Base-by-base conservation (phyloP, 2,888 invertebrate species). In the Heliconius ismenius region DNA sequence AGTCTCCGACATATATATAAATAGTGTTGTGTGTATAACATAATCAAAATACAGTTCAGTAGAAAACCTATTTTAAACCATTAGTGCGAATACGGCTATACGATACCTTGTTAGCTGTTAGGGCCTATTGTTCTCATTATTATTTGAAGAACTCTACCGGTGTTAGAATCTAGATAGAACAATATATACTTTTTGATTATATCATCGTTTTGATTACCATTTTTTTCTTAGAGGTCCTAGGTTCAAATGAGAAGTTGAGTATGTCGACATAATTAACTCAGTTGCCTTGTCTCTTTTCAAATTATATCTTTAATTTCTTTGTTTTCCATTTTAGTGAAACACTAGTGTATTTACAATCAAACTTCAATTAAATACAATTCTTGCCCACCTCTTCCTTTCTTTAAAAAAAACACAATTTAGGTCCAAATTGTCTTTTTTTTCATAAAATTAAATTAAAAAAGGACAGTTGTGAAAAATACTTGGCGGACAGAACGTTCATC, bases 1-100 rank as follows among this genome's bases (percentile, higher is more conserved):
- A n/a, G n/a, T n/a, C n/a, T n/a, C 39, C 18, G 21, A 21, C 6
- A 49, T 18, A 49, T 49, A 7, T 49, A 49, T 49, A 49, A 49
- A 58, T n/a, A 21, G n/a, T 24, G 21, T 58, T 58, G 58, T 10
- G 10, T n/a, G 43, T 21, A 68, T 69, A 26, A 24, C 43, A 32
- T 32, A 32, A 63, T 49, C 32, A 43, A 6, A 28, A 32, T 43
- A 49, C 73, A 68, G 24, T 64, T 49, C 49, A 9, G 24, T 73
- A 63, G 58, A 76, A 69, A 69, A 69, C 18, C 76, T 21, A 60
- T 60, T 64, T 54, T 64, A 72, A 43, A 54, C 60, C 65, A 76
- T 78, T 76, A 78, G 76, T 74, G 36, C 62, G 39, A 60, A 78
- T 76, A 69, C 70, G 54, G 78, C 70, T 54, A 77, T 43, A 73